phyloP scores from a whole-genome alignment of 2,888 invertebrate genomes.

The Hermaeophaga mercurialis region DNA sequence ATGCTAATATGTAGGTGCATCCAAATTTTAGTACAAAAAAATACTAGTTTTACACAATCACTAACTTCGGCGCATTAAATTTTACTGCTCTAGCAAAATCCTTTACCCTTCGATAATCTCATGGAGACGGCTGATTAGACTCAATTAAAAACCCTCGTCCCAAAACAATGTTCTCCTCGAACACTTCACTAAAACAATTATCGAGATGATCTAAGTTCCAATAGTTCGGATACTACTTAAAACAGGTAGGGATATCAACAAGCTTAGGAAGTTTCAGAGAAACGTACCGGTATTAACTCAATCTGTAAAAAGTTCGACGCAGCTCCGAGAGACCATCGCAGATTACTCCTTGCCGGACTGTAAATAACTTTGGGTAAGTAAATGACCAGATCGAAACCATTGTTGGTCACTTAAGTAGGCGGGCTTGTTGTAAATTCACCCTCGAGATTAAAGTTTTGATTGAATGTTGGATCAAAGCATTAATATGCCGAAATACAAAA shows the following conservation, averaged over 20 bases:
- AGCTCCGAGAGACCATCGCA: conserved; percentile 12
- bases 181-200: conserved; percentile 14
- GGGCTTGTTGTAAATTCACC: conserved; percentile 12
- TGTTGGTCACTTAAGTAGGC: conserved; percentile 18
- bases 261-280: conserved; percentile 12
- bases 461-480: conserved; percentile 5
- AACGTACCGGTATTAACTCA: conserved; percentile 8
- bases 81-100: no score
- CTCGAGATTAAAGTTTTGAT: conserved; percentile 22
- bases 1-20: no score
- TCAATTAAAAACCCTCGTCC: no score
- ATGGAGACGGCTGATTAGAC: no score
- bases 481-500: background rate
- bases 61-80: no score
- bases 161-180: conserved; percentile 7
- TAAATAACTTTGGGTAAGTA: conserved; percentile 22
- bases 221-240: conserved; percentile 15
- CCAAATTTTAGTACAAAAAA: no score
- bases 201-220: conserved; percentile 9
- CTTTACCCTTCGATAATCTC: no score
- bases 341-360: conserved; percentile 19
- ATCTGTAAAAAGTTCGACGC: conserved; percentile 16
- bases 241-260: conserved; percentile 16
- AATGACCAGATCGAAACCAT: conserved; percentile 20
- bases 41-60: no score